Base-by-base conservation (phyloP, 1,140 invertebrate genomes). In the Bactericera cockerelli region DNA sequence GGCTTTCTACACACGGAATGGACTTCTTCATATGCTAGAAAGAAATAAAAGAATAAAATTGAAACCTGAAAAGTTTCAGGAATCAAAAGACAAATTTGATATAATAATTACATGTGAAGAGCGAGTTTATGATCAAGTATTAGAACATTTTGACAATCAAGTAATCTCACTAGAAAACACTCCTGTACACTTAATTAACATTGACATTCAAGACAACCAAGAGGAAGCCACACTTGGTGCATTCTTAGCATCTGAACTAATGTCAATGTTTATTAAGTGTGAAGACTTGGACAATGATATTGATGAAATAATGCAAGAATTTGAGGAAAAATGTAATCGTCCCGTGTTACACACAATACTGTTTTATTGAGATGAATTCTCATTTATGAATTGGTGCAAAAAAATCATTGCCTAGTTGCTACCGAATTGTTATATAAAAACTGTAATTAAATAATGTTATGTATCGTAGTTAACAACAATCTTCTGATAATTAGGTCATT, bases 201-300 rank as follows among this genome's bases (percentile, higher is more conserved):
- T 99, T 65, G 95, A 99, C 69, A 97, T 99, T 70, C 92, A 94
- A 72, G 97, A 99, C 76, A 99, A 99, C 74, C 93, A 98, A 62
- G 96, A 99, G 76, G 97, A 99, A 72, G 96, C 96, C 0, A 95
- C 95, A n/a, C 86, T 99, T 68, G 97, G 97, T 61, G 96, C 96
- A n/a, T 96, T 98, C 75, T 76, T 98, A 61, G 95, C 99, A 62
- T 91, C 87, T 72, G 93, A 99, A 75, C 65, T 67, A 66, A 25
- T 66, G 63, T 81, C 78, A 16, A 72, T 93, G 89, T 76, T 99
- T 71, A 79, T 86, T 8, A 82, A 87, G 70, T 88, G 86, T 66
- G 86, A 92, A 54, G 95, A 99, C 72, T 75, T 98, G 63, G 96
- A 99, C 68, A 95, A 98, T 78, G 94, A 98, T 69, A 94, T 99